These are phyloP conservation scores for Syngnathus typhle DNA, from an alignment of 2,113 vertebrate species.

Conservation along the genomic window DNA sequence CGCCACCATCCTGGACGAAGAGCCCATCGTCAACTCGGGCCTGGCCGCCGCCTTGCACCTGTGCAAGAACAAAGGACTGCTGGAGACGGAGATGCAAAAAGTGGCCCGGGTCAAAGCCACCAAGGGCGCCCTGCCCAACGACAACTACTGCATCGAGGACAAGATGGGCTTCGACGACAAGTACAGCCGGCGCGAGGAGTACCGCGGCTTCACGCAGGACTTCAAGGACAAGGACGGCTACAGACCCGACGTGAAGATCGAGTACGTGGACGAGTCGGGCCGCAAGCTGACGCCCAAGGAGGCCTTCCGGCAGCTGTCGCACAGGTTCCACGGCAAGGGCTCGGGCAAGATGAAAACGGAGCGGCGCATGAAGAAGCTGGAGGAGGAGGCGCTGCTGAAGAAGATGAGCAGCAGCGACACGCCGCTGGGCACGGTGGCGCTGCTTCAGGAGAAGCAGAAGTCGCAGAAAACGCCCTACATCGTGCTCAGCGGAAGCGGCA, in stretches of 20 bases:
- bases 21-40: constrained; percentile 87
- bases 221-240: constrained; percentile 89
- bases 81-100: constrained; percentile 85
- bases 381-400: constrained; percentile 87
- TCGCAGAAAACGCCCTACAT: constrained; percentile 91
- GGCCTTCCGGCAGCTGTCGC: constrained; percentile 89
- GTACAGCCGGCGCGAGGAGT: constrained; percentile 87
- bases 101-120: constrained; percentile 79
- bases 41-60: constrained; percentile 76
- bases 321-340: constrained; percentile 87
- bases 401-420: constrained; percentile 95
- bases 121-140: constrained; percentile 77
- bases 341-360: constrained; percentile 94
- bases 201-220: constrained; percentile 86
- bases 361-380: constrained; percentile 88
- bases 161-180: constrained; percentile 93
- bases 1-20: constrained; percentile 87
- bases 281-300: constrained; percentile 85
- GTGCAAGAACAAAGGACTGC: constrained; percentile 86
- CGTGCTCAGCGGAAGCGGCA: constrained; percentile 88
- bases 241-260: constrained; percentile 84
- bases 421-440: constrained; percentile 82
- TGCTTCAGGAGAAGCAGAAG: constrained; percentile 95
- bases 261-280: constrained; percentile 89
- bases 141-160: constrained; percentile 87